These are phyloP conservation scores for Pachypanchax playfairii DNA, from an alignment of 2,113 vertebrate species.

Conservation along the genomic window DNA sequence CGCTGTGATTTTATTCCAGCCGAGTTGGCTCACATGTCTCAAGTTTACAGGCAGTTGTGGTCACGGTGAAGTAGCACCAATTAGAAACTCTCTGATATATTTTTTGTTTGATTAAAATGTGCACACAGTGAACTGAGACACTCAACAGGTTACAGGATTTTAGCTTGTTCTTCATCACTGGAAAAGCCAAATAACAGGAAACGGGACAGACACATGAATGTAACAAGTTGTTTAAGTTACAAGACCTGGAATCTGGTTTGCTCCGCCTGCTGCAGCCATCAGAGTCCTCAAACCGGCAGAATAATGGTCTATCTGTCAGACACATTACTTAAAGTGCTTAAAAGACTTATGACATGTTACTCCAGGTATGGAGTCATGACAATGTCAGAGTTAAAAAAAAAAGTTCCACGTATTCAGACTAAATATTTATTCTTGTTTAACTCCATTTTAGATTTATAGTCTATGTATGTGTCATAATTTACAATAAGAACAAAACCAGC, in stretches of 20 bases:
- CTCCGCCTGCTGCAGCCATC: conserved; percentile 29
- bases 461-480: neutral
- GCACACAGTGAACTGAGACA: too few species aligned
- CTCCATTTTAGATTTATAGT: conserved; percentile 6
- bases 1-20: conserved; percentile 17
- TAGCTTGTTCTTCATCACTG: neutral
- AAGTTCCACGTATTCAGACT: conserved; percentile 19
- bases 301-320: conserved; percentile 4
- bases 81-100: neutral
- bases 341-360: neutral
- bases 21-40: conserved; percentile 43
- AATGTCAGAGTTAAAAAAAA: conserved; percentile 10
- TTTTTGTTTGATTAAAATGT: neutral
- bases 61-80: neutral
- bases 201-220: neutral
- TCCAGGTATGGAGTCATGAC: conserved; percentile 11
- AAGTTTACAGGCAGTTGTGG: conserved; percentile 54
- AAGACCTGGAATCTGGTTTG: conserved; percentile 33
- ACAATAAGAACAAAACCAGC: too few species aligned
- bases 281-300: conserved; percentile 2
- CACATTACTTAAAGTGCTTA: neutral
- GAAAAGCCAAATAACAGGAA: conserved; percentile 15
- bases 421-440: conserved; percentile 31
- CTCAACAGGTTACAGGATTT: neutral
- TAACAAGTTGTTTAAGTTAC: conserved; percentile 40